A percentile compares a stretch with the other conserved stretches of the same genome.
Evolutionary conservation across 92 coral and sea anemone genomes (phyloP).

Genomic region (Umimayanthus kanabou): DNA sequence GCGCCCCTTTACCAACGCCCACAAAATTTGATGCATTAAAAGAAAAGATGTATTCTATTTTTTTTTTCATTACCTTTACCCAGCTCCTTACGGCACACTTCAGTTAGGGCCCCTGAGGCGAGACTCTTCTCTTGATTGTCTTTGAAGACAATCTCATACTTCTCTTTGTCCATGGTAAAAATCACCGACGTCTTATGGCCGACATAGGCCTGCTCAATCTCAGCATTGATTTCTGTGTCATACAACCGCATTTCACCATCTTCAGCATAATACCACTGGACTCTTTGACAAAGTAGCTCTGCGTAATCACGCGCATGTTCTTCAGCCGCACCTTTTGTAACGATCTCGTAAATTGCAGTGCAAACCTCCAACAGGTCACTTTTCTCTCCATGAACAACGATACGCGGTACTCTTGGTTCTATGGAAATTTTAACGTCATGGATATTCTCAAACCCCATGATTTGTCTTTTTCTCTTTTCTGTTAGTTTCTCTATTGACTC

Average conservation of each 20-base stretch:
- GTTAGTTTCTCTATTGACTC: constrained; percentile 63
- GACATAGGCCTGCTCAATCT: constrained; percentile 68
- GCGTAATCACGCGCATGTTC: constrained; percentile 65
- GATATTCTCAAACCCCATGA: constrained; percentile 28
- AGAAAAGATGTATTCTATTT: no score
- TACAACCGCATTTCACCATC: constrained; percentile 38
- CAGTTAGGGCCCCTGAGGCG: constrained; percentile 18
- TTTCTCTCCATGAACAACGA: constrained; percentile 54
- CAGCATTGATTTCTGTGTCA: constrained; percentile 49
- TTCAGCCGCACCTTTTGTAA: constrained; percentile 43
- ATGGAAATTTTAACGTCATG: constrained; percentile 40
- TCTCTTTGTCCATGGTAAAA: constrained; percentile 12
- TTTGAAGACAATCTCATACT: constrained; percentile 63
- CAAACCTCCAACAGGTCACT: constrained; percentile 49
- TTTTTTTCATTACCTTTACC: constrained; percentile 55
- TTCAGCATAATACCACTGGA: constrained; percentile 66
- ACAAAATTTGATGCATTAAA: no score
- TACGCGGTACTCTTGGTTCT: constrained; percentile 50
- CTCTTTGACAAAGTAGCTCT: constrained; percentile 56
- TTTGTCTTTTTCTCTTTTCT: constrained; percentile 38
- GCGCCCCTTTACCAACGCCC: no score
- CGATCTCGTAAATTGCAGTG: constrained; percentile 40
- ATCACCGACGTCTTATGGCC: constrained; percentile 45
- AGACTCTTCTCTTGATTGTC: constrained; percentile 61
- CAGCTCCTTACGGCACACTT: constrained; percentile 62